Evolutionary conservation across 2,113 vertebrate species (phyloP).

Genomic region (Nycticryphes semicollaris): DNA sequence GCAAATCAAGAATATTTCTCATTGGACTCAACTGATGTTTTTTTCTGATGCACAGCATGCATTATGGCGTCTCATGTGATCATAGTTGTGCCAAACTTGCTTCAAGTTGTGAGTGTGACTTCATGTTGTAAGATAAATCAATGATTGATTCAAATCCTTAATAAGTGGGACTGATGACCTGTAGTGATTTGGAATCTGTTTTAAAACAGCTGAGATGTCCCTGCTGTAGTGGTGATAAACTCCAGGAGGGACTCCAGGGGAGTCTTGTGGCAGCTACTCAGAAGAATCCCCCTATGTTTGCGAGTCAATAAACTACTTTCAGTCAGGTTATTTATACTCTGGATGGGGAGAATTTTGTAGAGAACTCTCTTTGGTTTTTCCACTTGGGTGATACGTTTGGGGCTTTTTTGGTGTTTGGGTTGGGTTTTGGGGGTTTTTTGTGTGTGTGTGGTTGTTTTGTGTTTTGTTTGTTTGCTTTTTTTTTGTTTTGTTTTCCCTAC

Average conservation of each 20-base stretch:
- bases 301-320: background rate
- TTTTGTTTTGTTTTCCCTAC: background rate
- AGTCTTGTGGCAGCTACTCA: background rate
- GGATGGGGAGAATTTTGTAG: background rate
- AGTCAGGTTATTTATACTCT: background rate
- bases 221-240: background rate
- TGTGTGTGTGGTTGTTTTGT: background rate
- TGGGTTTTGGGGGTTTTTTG: background rate
- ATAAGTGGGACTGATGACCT: background rate
- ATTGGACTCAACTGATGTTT: background rate
- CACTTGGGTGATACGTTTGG: background rate
- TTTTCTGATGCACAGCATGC: background rate
- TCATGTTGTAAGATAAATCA: background rate
- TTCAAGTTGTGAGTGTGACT: background rate
- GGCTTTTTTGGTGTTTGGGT: background rate
- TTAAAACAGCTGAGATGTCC: background rate
- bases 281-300: background rate
- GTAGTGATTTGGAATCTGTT: background rate
- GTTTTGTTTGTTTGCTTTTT: background rate
- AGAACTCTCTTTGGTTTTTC: background rate
- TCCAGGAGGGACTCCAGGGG: background rate
- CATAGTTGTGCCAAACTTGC: background rate
- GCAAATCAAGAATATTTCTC: background rate
- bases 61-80: accelerated
- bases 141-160: background rate